phyloP scores from a whole-genome alignment of 37 sponge, comb jelly and placozoan species.

The Corticium candelabrum region DNA sequence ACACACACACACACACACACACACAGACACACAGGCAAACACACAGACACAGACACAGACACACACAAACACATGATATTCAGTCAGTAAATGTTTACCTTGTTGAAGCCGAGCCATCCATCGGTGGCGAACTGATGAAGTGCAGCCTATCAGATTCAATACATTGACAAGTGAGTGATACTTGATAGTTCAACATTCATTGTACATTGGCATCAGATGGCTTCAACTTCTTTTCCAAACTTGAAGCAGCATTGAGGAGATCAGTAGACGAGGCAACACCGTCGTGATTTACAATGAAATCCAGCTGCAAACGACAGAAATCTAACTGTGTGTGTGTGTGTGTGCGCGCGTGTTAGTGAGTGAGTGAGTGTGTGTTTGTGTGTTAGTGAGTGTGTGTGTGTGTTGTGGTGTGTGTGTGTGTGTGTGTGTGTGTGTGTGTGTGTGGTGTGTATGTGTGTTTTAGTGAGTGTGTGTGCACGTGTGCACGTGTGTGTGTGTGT shows the following conservation, averaged over 20 bases:
- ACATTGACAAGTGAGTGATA: no score
- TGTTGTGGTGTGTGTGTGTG: no score
- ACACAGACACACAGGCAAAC: no score
- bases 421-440: no score
- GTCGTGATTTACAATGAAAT: not conserved
- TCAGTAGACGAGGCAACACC: not conserved
- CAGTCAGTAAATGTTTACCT: not conserved
- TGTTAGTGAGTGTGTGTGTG: no score
- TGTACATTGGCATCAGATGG: not conserved
- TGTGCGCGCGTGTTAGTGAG: no score
- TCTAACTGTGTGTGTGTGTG: no score
- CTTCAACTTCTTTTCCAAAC: not conserved
- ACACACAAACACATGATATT: not conserved
- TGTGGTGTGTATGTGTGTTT: no score
- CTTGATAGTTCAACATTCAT: not conserved
- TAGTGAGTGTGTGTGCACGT: no score
- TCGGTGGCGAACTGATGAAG: not conserved
- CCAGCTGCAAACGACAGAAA: not conserved
- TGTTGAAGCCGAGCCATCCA: not conserved
- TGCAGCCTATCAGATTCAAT: not conserved
- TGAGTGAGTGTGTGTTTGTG: no score
- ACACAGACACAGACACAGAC: not conserved
- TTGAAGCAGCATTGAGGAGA: not conserved
- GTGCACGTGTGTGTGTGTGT: no score
- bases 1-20: no score